Evolutionary conservation across 1,140 invertebrate species (phyloP), one percentile per base, ranked within the genome.

Genomic region (Euura saliciscinereae): DNA sequence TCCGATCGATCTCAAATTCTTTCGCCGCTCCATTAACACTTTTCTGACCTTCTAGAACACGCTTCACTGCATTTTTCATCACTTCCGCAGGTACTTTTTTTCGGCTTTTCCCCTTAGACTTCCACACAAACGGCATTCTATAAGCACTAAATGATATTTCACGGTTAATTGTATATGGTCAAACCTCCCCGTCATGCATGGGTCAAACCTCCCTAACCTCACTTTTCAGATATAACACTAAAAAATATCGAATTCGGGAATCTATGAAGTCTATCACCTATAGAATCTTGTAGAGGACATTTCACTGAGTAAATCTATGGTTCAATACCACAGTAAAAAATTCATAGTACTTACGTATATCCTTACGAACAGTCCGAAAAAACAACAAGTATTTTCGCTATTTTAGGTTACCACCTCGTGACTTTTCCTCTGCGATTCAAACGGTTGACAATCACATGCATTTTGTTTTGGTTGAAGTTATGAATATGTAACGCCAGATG

Each of bases 171-270:
- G 28, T 28, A 28, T 28, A 28, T 51, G 46, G 46, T 8, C 46
- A 51, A 7, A 51, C 46, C 46, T 51, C 2, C 46, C 46, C n/a
- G 46, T 51, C 46, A 51, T 51, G 7, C n/a, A 51, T 69, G 3
- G 69, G 73, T 74, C 69, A 72, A 72, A 65, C 73, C 69, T 74
- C 69, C 59, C 70, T 46, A 72, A 71, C 7, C 43, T 51, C 7
- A 51, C 2, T 8, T 51, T 51, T 51, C 2, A 51, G n/a, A 51
- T 7, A n/a, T 51, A n/a, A 51, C 7, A n/a, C 7, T 51, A 51
- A 51, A 51, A 51, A 51, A 2, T 2, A 51, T 28, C 1, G 28
- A 51, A 51, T 51, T 51, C 11, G 7, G 46, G 1, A n/a, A 51
- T 7, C 11, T 8, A 2, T 8, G 7, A 8, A 51, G 2, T 51